Evolutionary conservation across 2,888 invertebrate species (phyloP).

Genomic region (Drosophila paracracens): DNA sequence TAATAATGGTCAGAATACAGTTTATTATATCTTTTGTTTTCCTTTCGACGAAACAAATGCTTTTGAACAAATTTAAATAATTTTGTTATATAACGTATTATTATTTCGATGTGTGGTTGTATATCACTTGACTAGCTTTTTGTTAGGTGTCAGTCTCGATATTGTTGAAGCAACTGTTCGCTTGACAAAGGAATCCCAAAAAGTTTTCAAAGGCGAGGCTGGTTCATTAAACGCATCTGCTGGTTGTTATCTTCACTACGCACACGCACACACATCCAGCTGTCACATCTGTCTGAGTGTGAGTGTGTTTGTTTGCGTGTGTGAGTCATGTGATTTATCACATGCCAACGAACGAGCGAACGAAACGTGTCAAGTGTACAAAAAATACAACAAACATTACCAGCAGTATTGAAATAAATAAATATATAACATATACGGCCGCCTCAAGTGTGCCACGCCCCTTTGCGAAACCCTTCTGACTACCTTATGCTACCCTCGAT

Average conservation of each 20-base stretch:
- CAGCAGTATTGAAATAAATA: constrained; percentile 65
- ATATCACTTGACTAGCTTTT: constrained; percentile 7
- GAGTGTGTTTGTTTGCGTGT: constrained; percentile 14
- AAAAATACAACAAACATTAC: constrained; percentile 69
- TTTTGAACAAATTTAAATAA: background rate
- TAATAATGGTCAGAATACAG: background rate
- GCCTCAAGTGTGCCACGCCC: constrained; percentile 39
- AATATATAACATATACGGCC: constrained; percentile 42
- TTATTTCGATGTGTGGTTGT: constrained; percentile 8
- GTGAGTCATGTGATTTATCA: constrained; percentile 69
- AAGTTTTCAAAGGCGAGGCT: constrained; percentile 66
- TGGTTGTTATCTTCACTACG: constrained; percentile 65
- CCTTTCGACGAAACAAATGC: background rate
- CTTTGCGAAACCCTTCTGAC: constrained; percentile 24
- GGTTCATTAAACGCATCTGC: constrained; percentile 80
- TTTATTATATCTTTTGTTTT: background rate
- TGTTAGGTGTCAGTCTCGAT: constrained; percentile 27
- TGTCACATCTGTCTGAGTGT: constrained; percentile 22
- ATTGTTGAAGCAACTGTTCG: constrained; percentile 26
- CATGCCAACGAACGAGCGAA: constrained; percentile 62
- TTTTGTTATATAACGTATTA: constrained; percentile 15
- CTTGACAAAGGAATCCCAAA: constrained; percentile 66
- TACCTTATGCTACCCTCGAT: constrained; percentile 5
- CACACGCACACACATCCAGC: constrained; percentile 28
- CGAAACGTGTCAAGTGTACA: constrained; percentile 75